phyloP scores from a whole-genome alignment of 2,797 vertebrate genomes.

The Eurystomus glaucurus region DNA sequence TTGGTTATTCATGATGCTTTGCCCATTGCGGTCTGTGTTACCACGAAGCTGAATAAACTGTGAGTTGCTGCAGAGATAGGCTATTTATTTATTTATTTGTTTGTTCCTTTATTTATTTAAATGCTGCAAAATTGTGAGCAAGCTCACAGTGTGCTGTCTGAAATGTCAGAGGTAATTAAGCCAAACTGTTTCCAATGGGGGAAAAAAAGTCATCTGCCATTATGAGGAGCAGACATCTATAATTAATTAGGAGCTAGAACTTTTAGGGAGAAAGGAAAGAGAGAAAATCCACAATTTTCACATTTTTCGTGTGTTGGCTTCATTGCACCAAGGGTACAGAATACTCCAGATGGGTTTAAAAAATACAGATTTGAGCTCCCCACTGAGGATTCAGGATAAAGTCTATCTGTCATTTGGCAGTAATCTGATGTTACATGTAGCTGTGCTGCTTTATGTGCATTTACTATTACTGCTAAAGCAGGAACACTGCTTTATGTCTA shows the following conservation, averaged over 20 bases:
- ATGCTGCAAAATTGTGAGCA: constrained; percentile 29
- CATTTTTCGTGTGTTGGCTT: constrained; percentile 28
- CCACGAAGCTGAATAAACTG: neutral
- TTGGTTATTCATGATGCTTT: neutral
- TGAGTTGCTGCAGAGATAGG: neutral
- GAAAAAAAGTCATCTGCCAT: neutral
- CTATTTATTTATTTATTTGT: constrained; percentile 43
- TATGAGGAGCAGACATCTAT: constrained; percentile 23
- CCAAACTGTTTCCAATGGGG: neutral
- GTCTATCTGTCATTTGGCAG: constrained; percentile 62
- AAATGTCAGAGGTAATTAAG: constrained; percentile 72
- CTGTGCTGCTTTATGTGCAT: neutral
- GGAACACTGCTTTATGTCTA: constrained; percentile 60
- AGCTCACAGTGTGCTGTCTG: constrained; percentile 1
- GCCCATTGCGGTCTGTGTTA: neutral
- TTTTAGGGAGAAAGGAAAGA: neutral
- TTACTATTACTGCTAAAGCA: no score
- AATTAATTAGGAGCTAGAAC: constrained; percentile 48
- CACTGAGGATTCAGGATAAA: constrained; percentile 58
- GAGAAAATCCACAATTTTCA: neutral
- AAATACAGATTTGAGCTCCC: constrained; percentile 42
- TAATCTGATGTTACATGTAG: constrained; percentile 32
- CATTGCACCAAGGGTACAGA: constrained; percentile 21
- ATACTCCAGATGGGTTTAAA: constrained; percentile 51
- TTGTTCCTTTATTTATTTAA: constrained; percentile 52